These are phyloP conservation scores for Maconellicoccus hirsutus DNA, from an alignment of 1,140 invertebrate species.

Conservation along the genomic window DNA sequence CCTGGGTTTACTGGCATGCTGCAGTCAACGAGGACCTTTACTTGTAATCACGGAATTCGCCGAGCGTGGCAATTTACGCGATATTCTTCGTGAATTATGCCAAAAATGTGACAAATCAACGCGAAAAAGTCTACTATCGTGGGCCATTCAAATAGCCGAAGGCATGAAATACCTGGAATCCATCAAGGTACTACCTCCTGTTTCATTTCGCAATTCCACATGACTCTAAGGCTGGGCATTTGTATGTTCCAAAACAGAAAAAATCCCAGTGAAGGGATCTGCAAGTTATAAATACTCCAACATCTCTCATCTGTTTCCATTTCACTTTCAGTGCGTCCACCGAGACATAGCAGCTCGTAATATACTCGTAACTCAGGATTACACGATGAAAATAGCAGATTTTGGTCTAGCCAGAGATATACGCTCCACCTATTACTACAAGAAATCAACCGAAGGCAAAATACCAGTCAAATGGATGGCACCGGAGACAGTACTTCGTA, in stretches of 20 bases:
- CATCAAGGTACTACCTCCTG: slow-evolving; percentile 59
- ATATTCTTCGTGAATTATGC: slow-evolving; percentile 78
- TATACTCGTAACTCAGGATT: slow-evolving; percentile 73
- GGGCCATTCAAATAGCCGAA: slow-evolving; percentile 88
- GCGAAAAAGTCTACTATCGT: slow-evolving; percentile 90
- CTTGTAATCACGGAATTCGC: slow-evolving; percentile 96
- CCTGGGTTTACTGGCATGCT: slow-evolving; percentile 91
- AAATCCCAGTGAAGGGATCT: too few relatives aligned
- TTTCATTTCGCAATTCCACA: slow-evolving; percentile 22
- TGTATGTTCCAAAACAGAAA: too few relatives aligned
- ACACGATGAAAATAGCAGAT: slow-evolving; percentile 84
- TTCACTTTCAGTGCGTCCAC: slow-evolving; percentile 70
- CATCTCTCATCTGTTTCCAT: not conserved
- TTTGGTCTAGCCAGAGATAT: slow-evolving; percentile 86
- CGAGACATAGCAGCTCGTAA: slow-evolving; percentile 84
- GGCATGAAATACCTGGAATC: slow-evolving; percentile 96
- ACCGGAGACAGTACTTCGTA: slow-evolving; percentile 81
- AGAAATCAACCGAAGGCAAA: slow-evolving; percentile 74
- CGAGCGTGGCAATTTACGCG: slow-evolving; percentile 84
- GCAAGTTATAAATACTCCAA: too few relatives aligned
- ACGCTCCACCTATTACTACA: slow-evolving; percentile 69
- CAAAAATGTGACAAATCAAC: slow-evolving; percentile 56
- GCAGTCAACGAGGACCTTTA: slow-evolving; percentile 85
- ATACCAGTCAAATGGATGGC: slow-evolving; percentile 78
- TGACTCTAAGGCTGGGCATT: too few relatives aligned